A percentile compares a stretch with the other conserved stretches of the same genome.
phyloP scores from a whole-genome alignment of 2,888 invertebrate species.

The Folsomia manolachei region DNA sequence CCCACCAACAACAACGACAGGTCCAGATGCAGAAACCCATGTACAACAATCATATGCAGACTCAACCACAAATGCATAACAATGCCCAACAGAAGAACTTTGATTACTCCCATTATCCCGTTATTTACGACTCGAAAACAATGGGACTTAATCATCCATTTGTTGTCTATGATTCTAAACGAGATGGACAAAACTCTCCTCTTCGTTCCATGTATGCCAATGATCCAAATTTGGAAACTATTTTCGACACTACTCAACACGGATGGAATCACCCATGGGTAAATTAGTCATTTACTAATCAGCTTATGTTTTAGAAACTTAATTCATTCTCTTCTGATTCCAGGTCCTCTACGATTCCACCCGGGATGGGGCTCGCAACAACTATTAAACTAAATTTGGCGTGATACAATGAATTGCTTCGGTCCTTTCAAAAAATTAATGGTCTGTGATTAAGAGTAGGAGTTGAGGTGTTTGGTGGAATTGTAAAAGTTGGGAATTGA shows the following conservation, averaged over 20 bases:
- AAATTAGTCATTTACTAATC: not conserved
- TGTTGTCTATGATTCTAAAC: slow-evolving; percentile 39
- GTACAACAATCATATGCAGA: not conserved
- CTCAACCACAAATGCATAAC: not conserved
- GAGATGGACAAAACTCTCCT: slow-evolving; percentile 38
- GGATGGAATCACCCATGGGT: slow-evolving; percentile 36
- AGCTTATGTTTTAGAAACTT: not conserved
- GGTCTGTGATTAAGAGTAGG: too few species aligned
- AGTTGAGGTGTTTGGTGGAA: too few species aligned
- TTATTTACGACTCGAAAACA: slow-evolving; percentile 39
- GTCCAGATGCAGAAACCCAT: not conserved
- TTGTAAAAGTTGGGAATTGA: too few species aligned
- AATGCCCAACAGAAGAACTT: slow-evolving; percentile 3
- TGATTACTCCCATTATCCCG: slow-evolving; percentile 34
- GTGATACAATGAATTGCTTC: too few species aligned
- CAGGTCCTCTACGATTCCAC: slow-evolving; percentile 35
- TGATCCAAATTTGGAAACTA: slow-evolving; percentile 33
- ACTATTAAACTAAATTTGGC: too few species aligned
- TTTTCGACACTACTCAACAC: slow-evolving; percentile 38
- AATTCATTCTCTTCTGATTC: too few species aligned
- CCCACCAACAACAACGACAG: not conserved
- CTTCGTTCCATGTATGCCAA: slow-evolving; percentile 30
- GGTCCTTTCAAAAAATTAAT: too few species aligned
- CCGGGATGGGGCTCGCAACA: slow-evolving; percentile 24
- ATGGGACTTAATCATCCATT: slow-evolving; percentile 39